These are phyloP conservation scores for Octodon degus DNA, from an alignment of 2,113 vertebrate species.

Conservation along the genomic window DNA sequence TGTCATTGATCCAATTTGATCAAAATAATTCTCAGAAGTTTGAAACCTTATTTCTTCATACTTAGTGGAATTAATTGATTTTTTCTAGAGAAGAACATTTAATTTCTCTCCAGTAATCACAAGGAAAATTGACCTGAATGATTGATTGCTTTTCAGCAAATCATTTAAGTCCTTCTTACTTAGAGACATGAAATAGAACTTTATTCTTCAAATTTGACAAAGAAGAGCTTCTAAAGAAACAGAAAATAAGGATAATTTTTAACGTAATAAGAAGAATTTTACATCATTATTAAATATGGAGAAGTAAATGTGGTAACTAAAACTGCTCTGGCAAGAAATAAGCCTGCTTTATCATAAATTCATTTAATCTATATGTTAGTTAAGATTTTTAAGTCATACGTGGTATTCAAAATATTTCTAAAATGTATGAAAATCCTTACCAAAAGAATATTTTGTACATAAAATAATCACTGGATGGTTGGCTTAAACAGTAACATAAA, in stretches of 20 bases:
- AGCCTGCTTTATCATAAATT: background rate
- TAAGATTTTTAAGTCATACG: background rate
- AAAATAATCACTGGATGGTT: background rate
- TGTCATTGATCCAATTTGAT: background rate
- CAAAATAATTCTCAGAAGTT: conserved; percentile 46
- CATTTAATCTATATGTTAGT: background rate
- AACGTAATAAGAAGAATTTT: background rate
- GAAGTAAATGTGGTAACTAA: conserved; percentile 5
- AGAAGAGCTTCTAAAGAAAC: background rate
- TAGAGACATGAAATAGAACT: conserved; percentile 28
- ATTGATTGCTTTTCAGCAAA: background rate
- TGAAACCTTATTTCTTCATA: conserved; percentile 3
- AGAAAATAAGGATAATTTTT: background rate
- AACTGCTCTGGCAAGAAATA: background rate
- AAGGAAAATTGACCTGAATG: conserved; percentile 11
- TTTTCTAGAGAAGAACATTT: conserved; percentile 36
- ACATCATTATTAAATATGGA: background rate
- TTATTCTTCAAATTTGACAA: background rate
- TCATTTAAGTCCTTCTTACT: background rate
- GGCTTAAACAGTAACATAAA: background rate
- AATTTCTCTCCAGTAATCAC: background rate
- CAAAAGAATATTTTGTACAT: conserved; percentile 19
- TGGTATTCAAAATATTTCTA: background rate
- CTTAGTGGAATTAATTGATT: conserved; percentile 48
- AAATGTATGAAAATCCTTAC: background rate